Evolutionary conservation across 2,797 vertebrate genomes (phyloP).

Genomic region (Xenentodon cancila): DNA sequence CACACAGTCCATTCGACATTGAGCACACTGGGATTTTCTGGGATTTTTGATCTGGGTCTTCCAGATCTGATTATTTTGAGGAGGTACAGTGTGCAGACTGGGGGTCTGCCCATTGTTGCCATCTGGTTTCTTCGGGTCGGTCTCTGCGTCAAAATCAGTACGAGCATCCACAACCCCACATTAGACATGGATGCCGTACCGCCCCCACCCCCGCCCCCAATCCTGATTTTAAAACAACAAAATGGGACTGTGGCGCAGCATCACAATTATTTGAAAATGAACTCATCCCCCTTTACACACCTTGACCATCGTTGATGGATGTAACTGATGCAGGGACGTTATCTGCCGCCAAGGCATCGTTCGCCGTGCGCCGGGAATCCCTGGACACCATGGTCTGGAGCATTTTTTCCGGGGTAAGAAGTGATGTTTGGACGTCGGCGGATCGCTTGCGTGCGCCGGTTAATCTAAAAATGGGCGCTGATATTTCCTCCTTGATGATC

Average conservation of each 20-base stretch:
- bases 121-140: conserved; percentile 41
- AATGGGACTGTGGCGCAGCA: neutral
- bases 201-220: neutral
- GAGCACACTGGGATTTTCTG: neutral
- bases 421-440: conserved; percentile 57
- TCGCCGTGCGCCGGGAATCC: conserved; percentile 69
- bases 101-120: conserved; percentile 63
- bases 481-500: conserved; percentile 27
- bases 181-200: conserved; percentile 1
- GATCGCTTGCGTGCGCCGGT: conserved; percentile 61
- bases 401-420: conserved; percentile 67
- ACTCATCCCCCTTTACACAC: conserved; percentile 61
- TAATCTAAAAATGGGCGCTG: conserved; percentile 40
- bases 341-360: conserved; percentile 74
- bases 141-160: conserved; percentile 70
- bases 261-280: neutral
- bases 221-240: neutral
- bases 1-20: neutral
- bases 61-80: neutral
- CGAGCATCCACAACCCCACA: conserved; percentile 12
- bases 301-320: conserved; percentile 73
- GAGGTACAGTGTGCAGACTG: neutral
- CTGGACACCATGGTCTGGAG: conserved; percentile 76
- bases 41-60: neutral
- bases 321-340: conserved; percentile 49